Conservation (phyloP, 2,113 vertebrate genomes). For the Psittacara wagleri region DNA sequence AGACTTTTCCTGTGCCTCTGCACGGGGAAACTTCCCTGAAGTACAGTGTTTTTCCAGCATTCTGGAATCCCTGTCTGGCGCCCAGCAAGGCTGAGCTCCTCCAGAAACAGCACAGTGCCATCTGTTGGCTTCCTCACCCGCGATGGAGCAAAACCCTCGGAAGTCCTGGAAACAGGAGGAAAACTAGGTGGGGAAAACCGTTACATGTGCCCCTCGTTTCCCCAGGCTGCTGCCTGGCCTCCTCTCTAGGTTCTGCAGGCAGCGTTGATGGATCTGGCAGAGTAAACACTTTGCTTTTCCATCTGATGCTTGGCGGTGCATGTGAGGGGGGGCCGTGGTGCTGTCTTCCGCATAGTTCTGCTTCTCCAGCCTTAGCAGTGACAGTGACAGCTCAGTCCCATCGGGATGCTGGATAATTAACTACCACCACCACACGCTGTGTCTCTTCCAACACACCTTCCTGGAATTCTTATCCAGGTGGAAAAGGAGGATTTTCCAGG, state of each 20-base stretch:
- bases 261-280: not conserved
- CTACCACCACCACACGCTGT: rapidly evolving
- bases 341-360: not conserved
- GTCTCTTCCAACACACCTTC: not conserved
- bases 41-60: not conserved
- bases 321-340: rapidly evolving
- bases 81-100: not conserved
- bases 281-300: not conserved
- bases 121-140: slow-evolving; percentile 47
- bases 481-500: not conserved
- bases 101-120: slow-evolving; percentile 66
- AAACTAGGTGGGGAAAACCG: rapidly evolving
- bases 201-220: rapidly evolving
- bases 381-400: not conserved
- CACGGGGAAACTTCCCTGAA: not conserved
- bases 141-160: not conserved
- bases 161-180: not conserved
- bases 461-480: not conserved
- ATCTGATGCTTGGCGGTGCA: not conserved
- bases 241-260: not conserved
- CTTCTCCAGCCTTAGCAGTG: not conserved
- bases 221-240: not conserved
- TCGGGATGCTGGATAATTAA: not conserved
- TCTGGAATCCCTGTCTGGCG: not conserved
- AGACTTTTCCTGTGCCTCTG: not conserved